Evolutionary conservation across 2,888 invertebrate species (phyloP).

Genomic region (Stenoptilia bipunctidactyla): DNA sequence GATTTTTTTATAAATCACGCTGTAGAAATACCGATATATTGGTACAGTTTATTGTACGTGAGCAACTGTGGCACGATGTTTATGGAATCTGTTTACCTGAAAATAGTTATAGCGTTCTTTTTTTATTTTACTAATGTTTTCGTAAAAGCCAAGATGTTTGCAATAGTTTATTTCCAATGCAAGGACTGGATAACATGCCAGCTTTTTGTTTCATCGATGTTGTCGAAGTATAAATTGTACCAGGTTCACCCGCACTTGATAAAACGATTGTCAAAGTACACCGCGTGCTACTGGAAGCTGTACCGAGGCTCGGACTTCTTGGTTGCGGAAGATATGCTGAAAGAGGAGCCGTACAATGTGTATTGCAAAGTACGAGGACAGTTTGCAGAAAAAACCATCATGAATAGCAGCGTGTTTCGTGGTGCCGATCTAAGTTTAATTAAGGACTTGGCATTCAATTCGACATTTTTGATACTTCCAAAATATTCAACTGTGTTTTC

Average conservation of each 20-base stretch:
- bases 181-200: conserved; percentile 26
- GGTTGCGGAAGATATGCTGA: conserved; percentile 26
- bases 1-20: too few species aligned
- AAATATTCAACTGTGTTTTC: conserved; percentile 27
- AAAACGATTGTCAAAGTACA: conserved; percentile 34
- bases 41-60: too few species aligned
- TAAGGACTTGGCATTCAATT: conserved; percentile 34
- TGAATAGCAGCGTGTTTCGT: conserved; percentile 29
- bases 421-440: conserved; percentile 31
- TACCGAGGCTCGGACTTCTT: conserved; percentile 39
- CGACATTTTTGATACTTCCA: conserved; percentile 36
- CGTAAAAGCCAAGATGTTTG: too few species aligned
- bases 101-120: too few species aligned
- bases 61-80: too few species aligned
- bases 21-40: too few species aligned
- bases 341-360: conserved; percentile 41
- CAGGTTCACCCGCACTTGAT: conserved; percentile 36
- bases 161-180: too few species aligned
- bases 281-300: conserved; percentile 49
- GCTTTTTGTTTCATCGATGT: conserved; percentile 34
- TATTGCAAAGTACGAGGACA: conserved; percentile 49
- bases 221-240: conserved; percentile 28
- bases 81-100: too few species aligned
- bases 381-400: conserved; percentile 39
- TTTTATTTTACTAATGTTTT: too few species aligned